Conservation (phyloP, 2,888 invertebrate species). For the Heliconius aoede region DNA sequence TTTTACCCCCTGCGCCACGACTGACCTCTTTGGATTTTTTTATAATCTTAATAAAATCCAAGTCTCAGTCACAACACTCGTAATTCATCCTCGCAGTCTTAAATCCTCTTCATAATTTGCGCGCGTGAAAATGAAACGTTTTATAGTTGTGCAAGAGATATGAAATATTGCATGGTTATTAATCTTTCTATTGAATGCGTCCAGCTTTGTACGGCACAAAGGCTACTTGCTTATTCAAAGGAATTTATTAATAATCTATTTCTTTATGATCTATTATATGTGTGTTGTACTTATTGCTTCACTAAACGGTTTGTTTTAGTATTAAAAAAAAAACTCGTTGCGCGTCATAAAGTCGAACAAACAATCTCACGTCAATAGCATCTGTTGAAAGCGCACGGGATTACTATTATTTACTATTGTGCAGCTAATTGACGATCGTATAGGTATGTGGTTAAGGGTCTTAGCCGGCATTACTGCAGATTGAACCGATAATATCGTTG, state of each 20-base stretch:
- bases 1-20: too few species aligned
- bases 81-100: not conserved
- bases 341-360: not conserved
- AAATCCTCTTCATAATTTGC: conserved; percentile 19
- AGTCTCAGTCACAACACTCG: conserved; percentile 13
- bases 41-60: conserved; percentile 2
- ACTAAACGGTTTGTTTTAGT: conserved; percentile 6
- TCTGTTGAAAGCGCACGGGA: not conserved
- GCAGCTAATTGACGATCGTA: conserved; percentile 25
- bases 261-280: conserved; percentile 5
- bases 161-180: conserved; percentile 30
- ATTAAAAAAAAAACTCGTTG: not conserved
- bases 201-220: conserved; percentile 17
- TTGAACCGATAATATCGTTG: conserved; percentile 24
- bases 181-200: conserved; percentile 31
- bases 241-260: conserved; percentile 26
- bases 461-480: conserved; percentile 21
- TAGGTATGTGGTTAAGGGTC: conserved; percentile 29
- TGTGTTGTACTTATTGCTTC: conserved; percentile 7
- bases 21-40: not conserved
- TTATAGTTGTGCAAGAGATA: conserved; percentile 26
- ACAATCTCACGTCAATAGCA: not conserved
- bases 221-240: conserved; percentile 30
- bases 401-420: conserved; percentile 28
- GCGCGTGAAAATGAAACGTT: conserved; percentile 25